Percentiles rank a stretch among this genome's conserved stretches.
Evolutionary conservation across 2,113 vertebrate genomes (phyloP).

Genomic region (Synchiropus splendidus): DNA sequence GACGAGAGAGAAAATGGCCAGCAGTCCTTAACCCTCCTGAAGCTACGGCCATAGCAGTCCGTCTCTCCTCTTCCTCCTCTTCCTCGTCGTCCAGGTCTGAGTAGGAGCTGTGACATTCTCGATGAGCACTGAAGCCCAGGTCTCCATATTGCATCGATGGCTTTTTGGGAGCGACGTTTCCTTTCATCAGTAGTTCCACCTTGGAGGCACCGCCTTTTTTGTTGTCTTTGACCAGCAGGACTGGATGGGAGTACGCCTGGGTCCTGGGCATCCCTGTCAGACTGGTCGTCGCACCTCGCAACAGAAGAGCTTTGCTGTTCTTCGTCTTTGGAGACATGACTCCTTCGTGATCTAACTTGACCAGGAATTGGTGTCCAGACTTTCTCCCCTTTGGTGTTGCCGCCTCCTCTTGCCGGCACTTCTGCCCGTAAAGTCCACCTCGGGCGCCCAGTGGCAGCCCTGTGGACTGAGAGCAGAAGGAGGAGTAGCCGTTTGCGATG

Average conservation of each 20-base stretch:
- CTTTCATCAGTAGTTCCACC: slow-evolving; percentile 76
- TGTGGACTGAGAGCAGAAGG: slow-evolving; percentile 70
- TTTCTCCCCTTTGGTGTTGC: slow-evolving; percentile 63
- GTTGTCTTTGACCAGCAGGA: slow-evolving; percentile 80
- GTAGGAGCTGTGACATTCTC: slow-evolving; percentile 87
- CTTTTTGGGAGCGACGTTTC: slow-evolving; percentile 73
- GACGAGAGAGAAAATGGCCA: slow-evolving; percentile 81
- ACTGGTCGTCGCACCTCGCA: slow-evolving; percentile 57
- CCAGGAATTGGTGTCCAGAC: slow-evolving; percentile 74
- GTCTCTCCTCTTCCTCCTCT: slow-evolving; percentile 65
- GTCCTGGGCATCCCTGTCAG: slow-evolving; percentile 61
- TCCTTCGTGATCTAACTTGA: slow-evolving; percentile 95
- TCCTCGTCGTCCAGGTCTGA: slow-evolving; percentile 81
- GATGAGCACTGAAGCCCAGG: slow-evolving; percentile 78
- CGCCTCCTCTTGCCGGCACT: slow-evolving; percentile 69
- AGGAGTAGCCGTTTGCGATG: slow-evolving; percentile 86
- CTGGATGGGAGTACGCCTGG: slow-evolving; percentile 72
- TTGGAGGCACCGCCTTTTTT: slow-evolving; percentile 72
- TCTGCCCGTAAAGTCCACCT: slow-evolving; percentile 68
- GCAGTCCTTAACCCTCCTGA: slow-evolving; percentile 69
- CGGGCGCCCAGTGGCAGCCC: slow-evolving; percentile 61
- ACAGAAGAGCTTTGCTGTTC: slow-evolving; percentile 81
- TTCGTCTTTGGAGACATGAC: slow-evolving; percentile 96
- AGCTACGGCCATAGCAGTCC: slow-evolving; percentile 45
- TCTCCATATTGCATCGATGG: slow-evolving; percentile 67